Conservation (phyloP, 2,888 invertebrate species). For the Malachius bipustulatus region DNA sequence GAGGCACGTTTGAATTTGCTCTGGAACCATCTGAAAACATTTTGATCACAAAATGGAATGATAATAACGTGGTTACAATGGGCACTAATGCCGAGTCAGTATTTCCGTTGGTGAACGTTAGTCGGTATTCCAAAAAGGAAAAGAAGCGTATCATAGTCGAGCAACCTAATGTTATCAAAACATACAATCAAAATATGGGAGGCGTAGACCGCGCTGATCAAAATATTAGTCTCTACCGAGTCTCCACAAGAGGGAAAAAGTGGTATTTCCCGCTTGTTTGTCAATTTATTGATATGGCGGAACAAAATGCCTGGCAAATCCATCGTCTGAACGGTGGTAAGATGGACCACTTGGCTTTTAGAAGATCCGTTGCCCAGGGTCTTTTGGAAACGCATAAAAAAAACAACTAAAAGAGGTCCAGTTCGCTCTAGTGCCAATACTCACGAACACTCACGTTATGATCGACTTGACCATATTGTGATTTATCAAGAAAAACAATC, state of each 20-base stretch:
- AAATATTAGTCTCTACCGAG: slow-evolving; percentile 1
- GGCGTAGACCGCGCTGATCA: slow-evolving; percentile 5
- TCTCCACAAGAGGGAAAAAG: too few species aligned
- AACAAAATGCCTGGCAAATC: slow-evolving; percentile 9
- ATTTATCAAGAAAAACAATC: slow-evolving; percentile 8
- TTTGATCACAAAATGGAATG: slow-evolving; percentile 16
- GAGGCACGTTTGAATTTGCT: slow-evolving; percentile 9
- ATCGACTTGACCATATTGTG: slow-evolving; percentile 6
- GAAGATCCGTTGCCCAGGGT: slow-evolving; percentile 12
- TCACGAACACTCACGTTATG: slow-evolving; percentile 6
- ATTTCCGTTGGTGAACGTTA: slow-evolving; percentile 10
- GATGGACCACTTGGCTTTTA: slow-evolving; percentile 15
- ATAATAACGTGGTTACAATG: slow-evolving; percentile 18
- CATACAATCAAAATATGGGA: slow-evolving; percentile 1
- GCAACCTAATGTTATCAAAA: slow-evolving; percentile 5
- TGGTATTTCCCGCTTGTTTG: slow-evolving; percentile 16
- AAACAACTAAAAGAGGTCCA: slow-evolving; percentile 5
- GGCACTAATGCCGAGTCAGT: slow-evolving; percentile 12
- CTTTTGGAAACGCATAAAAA: slow-evolving; percentile 7
- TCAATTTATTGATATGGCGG: slow-evolving; percentile 15
- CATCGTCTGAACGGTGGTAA: slow-evolving; percentile 13
- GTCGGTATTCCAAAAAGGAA: slow-evolving; percentile 10
- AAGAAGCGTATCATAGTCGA: slow-evolving; percentile 5
- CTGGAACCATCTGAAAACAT: slow-evolving; percentile 4
- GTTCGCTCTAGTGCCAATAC: background rate